phyloP scores from a whole-genome alignment of 2,888 invertebrate genomes.

The Heliconius erato region DNA sequence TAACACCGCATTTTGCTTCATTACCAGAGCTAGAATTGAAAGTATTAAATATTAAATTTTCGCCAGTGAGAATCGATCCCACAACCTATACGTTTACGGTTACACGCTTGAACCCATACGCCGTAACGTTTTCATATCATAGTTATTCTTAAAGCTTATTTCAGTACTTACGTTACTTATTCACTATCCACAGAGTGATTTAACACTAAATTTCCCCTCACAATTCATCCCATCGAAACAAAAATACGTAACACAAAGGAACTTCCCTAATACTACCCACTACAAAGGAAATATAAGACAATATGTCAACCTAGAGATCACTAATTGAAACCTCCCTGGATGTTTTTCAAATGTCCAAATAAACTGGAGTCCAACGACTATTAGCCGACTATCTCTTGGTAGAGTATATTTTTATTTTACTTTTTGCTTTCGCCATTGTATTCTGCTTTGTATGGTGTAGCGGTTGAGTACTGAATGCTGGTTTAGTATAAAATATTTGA shows the following conservation, averaged over 20 bases:
- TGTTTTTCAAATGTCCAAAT: conserved; percentile 70
- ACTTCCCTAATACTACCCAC: conserved; percentile 36
- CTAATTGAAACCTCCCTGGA: conserved; percentile 64
- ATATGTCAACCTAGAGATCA: conserved; percentile 50
- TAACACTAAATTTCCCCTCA: no score
- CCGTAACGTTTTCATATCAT: no score
- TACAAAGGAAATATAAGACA: conserved; percentile 38
- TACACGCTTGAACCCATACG: no score
- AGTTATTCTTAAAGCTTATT: no score
- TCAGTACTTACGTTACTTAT: no score
- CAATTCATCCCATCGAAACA: neutral
- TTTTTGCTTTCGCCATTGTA: conserved; percentile 53
- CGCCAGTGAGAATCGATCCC: no score
- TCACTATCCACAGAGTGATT: no score
- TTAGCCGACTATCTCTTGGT: conserved; percentile 63
- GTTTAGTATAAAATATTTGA: conserved; percentile 15
- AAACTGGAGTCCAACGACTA: conserved; percentile 69
- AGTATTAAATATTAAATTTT: no score
- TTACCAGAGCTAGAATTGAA: no score
- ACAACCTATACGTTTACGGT: no score
- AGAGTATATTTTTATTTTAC: conserved; percentile 61
- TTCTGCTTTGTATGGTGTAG: conserved; percentile 1
- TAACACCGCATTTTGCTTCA: no score
- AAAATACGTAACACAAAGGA: neutral
- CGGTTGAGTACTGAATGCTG: conserved; percentile 1